These are phyloP conservation scores for Panorpa germanica DNA, from an alignment of 2,888 invertebrate genomes.

Conservation along the genomic window DNA sequence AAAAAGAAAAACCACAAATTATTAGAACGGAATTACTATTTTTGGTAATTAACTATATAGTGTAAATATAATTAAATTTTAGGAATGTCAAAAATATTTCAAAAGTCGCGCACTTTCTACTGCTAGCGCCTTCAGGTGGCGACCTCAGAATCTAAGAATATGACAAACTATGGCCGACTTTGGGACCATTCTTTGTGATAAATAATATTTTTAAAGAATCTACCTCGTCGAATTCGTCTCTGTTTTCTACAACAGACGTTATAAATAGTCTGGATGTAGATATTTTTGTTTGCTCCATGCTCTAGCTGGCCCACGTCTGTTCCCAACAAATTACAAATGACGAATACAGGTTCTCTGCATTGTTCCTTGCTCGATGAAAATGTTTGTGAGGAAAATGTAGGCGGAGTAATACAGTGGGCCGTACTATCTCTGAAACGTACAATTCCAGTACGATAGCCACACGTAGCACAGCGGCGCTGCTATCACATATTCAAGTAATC, in stretches of 20 bases:
- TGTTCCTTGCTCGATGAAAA: too few relatives aligned
- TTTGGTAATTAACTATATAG: slow-evolving; percentile 7
- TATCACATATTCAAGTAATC: too few relatives aligned
- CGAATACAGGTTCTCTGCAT: too few relatives aligned
- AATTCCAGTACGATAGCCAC: too few relatives aligned
- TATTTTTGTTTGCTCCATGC: too few relatives aligned
- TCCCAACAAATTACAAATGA: too few relatives aligned
- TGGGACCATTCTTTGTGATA: slow-evolving; percentile 26
- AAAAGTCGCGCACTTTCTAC: slow-evolving; percentile 29
- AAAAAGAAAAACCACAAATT: slow-evolving; percentile 20
- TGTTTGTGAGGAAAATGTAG: too few relatives aligned
- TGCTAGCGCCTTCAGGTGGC: slow-evolving; percentile 31
- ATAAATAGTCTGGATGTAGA: slow-evolving; percentile 66
- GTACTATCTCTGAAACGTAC: too few relatives aligned
- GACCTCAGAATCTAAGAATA: too few relatives aligned
- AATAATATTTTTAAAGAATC: slow-evolving; percentile 27
- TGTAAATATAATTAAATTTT: slow-evolving; percentile 14
- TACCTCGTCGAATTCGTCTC: slow-evolving; percentile 86
- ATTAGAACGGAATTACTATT: slow-evolving; percentile 6
- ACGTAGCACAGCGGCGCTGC: too few relatives aligned
- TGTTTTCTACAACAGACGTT: slow-evolving; percentile 67
- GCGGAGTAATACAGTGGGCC: too few relatives aligned
- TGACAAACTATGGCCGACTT: slow-evolving; percentile 32
- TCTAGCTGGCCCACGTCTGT: too few relatives aligned
- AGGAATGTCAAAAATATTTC: slow-evolving; percentile 16